Evolutionary conservation across 2,797 vertebrate genomes (phyloP).

Genomic region (Macroramphosus scolopax): DNA sequence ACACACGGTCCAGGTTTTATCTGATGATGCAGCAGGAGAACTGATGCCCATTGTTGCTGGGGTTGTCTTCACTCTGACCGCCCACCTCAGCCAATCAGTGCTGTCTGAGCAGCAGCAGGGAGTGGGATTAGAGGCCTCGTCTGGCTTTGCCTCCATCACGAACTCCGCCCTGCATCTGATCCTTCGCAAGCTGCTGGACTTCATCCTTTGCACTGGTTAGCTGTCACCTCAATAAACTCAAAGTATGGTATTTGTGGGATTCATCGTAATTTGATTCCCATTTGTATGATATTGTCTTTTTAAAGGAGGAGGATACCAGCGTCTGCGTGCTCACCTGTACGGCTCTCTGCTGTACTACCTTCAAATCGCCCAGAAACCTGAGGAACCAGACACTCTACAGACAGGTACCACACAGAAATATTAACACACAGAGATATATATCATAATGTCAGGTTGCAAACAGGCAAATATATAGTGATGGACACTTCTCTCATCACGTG

Average conservation of each 20-base stretch:
- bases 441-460: no score
- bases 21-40: conserved; percentile 92
- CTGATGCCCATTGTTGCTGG: conserved; percentile 96
- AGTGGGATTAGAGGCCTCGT: conserved; percentile 72
- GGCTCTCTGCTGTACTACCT: conserved; percentile 95
- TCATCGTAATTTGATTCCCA: no score
- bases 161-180: conserved; percentile 97
- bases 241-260: no score
- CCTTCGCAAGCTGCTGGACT: conserved; percentile 93
- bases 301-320: conserved; percentile 94
- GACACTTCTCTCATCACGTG: no score
- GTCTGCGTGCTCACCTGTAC: conserved; percentile 92
- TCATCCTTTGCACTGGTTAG: conserved; percentile 94
- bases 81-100: conserved; percentile 93
- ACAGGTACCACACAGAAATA: conserved; percentile 75
- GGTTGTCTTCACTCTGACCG: conserved; percentile 93
- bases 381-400: conserved; percentile 95
- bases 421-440: neutral
- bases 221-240: neutral
- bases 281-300: neutral
- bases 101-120: conserved; percentile 93
- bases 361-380: conserved; percentile 96
- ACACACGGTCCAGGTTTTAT: conserved; percentile 82
- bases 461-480: no score
- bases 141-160: conserved; percentile 90